Conservation (phyloP, 2,888 invertebrate genomes). For the Andrena bucephala region DNA sequence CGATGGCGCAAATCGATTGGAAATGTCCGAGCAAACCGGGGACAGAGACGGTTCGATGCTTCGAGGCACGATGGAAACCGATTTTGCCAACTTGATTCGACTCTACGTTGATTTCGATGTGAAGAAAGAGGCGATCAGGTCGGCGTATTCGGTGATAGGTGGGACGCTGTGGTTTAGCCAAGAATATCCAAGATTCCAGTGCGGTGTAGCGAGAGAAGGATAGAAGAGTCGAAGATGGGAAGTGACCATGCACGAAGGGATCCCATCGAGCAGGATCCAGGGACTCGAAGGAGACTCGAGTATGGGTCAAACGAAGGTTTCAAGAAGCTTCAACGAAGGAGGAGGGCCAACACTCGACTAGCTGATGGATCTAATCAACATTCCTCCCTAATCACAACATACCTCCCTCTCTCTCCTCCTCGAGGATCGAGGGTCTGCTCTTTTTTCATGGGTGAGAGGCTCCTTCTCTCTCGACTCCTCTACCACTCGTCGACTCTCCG, state of each 20-base stretch:
- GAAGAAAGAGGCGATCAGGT: background rate
- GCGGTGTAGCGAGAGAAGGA: background rate
- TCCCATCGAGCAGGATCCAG: slow-evolving; percentile 7
- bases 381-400: slow-evolving; percentile 84
- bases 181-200: background rate
- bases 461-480: slow-evolving; percentile 50
- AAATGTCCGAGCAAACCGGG: background rate
- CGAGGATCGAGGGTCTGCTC: slow-evolving; percentile 35
- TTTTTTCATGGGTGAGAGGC: slow-evolving; percentile 61
- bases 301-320: slow-evolving; percentile 73
- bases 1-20: slow-evolving; percentile 15
- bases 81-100: background rate
- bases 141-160: background rate
- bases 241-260: background rate
- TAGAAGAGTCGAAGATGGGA: background rate
- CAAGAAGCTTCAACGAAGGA: slow-evolving; percentile 69
- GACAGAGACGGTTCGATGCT: background rate
- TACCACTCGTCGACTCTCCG: slow-evolving; percentile 43
- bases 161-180: background rate
- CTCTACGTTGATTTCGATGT: background rate
- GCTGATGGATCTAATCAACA: slow-evolving; percentile 85
- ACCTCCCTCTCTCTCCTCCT: slow-evolving; percentile 66
- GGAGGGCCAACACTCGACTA: slow-evolving; percentile 74
- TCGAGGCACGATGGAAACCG: background rate
- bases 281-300: slow-evolving; percentile 42